These are phyloP conservation scores for Sternotherus odoratus DNA, from an alignment of 2,797 vertebrate species.

Conservation along the genomic window DNA sequence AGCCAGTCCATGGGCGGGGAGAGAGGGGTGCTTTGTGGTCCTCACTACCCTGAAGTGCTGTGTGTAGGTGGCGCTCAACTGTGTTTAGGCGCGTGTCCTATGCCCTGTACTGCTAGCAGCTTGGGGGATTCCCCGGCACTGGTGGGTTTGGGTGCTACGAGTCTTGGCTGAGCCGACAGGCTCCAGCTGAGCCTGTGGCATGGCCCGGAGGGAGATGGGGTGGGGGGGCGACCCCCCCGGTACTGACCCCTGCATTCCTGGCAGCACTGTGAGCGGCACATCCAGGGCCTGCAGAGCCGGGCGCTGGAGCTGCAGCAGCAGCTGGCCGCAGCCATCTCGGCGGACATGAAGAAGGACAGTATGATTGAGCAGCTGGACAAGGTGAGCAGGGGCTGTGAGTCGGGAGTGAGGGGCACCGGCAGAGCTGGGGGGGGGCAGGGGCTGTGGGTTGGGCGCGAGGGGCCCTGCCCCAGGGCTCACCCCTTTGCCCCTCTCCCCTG, in stretches of 20 bases:
- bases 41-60: no score
- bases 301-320: constrained; percentile 83
- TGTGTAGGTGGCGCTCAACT: no score
- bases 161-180: constrained; percentile 65
- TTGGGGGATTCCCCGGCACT: no score
- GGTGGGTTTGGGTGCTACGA: no score
- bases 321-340: constrained; percentile 80
- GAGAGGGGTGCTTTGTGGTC: no score
- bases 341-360: constrained; percentile 84
- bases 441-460: no score
- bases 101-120: no score
- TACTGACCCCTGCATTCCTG: background rate
- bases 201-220: background rate
- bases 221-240: background rate
- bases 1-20: no score
- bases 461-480: fast-evolving
- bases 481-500: background rate
- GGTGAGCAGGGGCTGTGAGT: constrained; percentile 54
- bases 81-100: no score
- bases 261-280: constrained; percentile 82
- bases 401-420: background rate
- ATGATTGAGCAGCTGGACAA: constrained; percentile 88
- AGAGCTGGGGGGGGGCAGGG: background rate
- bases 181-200: background rate
- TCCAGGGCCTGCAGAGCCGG: constrained; percentile 80